Conservation (phyloP, 2,113 vertebrate species). For the Piaya cayana region DNA sequence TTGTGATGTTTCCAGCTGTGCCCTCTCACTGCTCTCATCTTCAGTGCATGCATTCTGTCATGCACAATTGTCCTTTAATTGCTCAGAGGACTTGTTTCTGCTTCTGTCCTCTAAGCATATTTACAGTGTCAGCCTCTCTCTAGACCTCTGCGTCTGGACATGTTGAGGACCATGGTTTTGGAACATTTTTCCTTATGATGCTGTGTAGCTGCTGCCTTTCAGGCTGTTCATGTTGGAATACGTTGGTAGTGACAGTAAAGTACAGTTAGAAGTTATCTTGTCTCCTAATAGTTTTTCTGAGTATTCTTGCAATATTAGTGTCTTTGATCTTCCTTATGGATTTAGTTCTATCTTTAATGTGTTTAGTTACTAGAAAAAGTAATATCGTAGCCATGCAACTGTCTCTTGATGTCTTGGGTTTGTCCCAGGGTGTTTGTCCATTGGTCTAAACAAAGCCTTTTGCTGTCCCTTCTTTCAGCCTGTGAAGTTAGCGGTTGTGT, state of each 20-base stretch:
- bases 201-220: neutral
- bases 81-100: neutral
- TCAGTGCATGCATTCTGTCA: neutral
- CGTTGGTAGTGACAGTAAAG: neutral
- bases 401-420: neutral
- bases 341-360: neutral
- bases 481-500: constrained; percentile 94
- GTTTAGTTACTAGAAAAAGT: neutral
- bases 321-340: neutral
- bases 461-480: constrained; percentile 79
- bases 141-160: neutral
- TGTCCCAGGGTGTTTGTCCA: neutral
- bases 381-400: rapidly evolving
- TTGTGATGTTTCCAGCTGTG: neutral
- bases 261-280: neutral
- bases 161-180: neutral
- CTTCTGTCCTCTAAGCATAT: neutral
- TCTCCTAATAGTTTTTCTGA: neutral
- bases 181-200: neutral
- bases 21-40: neutral
- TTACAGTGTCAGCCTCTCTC: neutral
- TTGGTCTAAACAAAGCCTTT: neutral
- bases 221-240: neutral
- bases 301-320: neutral
- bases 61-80: neutral